These are phyloP conservation scores for Nymphicus hollandicus DNA, from an alignment of 2,113 vertebrate species.

Conservation along the genomic window DNA sequence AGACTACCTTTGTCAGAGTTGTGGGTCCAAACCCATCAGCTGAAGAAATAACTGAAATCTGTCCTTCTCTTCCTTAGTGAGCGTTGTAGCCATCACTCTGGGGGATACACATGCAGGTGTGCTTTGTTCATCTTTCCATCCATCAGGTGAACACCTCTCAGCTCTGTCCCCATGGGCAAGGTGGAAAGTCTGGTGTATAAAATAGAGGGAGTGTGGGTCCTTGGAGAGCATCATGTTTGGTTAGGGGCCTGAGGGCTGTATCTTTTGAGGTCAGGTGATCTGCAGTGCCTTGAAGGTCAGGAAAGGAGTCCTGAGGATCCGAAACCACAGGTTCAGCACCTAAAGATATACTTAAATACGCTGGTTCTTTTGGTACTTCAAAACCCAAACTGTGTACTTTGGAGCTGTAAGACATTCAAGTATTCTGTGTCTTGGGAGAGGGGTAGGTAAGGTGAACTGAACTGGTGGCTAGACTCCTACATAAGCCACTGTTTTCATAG, in stretches of 20 bases:
- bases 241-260: rapidly evolving
- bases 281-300: not conserved
- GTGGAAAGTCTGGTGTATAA: not conserved
- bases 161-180: rapidly evolving
- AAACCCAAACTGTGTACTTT: not conserved
- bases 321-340: not conserved
- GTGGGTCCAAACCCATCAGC: not conserved
- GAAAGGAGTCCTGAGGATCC: not conserved
- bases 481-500: not conserved
- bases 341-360: not conserved
- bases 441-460: not conserved
- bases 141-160: not conserved
- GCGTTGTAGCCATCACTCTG: not conserved
- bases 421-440: not conserved
- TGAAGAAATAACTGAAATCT: not conserved
- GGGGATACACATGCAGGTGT: not conserved
- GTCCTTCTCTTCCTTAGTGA: not conserved
- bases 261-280: not conserved
- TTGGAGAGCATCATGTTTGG: not conserved
- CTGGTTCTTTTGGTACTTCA: not conserved
- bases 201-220: not conserved
- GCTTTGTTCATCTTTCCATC: not conserved
- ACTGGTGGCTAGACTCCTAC: not conserved
- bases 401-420: not conserved
- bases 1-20: not conserved